Conservation (phyloP, 2,113 vertebrate genomes). For the Glaucidium brasilianum region DNA sequence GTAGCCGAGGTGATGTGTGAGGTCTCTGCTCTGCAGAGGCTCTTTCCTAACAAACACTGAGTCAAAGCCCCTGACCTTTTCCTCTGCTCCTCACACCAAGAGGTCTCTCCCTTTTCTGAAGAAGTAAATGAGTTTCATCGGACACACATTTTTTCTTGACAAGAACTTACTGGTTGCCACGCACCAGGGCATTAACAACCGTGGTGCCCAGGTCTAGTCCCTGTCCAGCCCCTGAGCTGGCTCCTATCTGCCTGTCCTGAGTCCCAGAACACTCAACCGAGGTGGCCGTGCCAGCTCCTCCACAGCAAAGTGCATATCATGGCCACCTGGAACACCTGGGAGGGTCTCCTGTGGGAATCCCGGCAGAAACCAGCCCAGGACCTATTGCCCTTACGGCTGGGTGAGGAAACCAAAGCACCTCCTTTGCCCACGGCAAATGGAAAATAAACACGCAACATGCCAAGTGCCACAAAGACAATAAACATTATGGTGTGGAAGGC, state of each 20-base stretch:
- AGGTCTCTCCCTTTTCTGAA: not conserved
- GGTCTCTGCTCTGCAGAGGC: not conserved
- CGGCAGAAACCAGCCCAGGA: not conserved
- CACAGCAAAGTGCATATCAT: not conserved
- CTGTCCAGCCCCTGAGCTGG: fast-evolving
- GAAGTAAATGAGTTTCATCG: not conserved
- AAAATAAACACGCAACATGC: fast-evolving
- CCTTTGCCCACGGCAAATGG: fast-evolving
- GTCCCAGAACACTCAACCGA: not conserved
- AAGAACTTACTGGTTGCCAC: not conserved
- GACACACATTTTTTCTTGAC: not conserved
- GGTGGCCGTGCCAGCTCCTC: not conserved
- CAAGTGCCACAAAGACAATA: too few species aligned
- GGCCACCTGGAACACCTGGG: not conserved
- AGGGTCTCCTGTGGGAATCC: not conserved
- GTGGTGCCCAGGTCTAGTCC: not conserved
- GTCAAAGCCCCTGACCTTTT: not conserved
- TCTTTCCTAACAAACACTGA: not conserved
- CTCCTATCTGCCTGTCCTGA: not conserved
- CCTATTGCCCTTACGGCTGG: too few species aligned
- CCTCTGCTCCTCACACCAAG: not conserved
- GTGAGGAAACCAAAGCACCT: fast-evolving
- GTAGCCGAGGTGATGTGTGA: fast-evolving
- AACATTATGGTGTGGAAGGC: not conserved
- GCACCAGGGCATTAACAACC: fast-evolving